These are phyloP conservation scores for Hylaea fasciaria DNA, from an alignment of 2,888 invertebrate species.

Conservation along the genomic window DNA sequence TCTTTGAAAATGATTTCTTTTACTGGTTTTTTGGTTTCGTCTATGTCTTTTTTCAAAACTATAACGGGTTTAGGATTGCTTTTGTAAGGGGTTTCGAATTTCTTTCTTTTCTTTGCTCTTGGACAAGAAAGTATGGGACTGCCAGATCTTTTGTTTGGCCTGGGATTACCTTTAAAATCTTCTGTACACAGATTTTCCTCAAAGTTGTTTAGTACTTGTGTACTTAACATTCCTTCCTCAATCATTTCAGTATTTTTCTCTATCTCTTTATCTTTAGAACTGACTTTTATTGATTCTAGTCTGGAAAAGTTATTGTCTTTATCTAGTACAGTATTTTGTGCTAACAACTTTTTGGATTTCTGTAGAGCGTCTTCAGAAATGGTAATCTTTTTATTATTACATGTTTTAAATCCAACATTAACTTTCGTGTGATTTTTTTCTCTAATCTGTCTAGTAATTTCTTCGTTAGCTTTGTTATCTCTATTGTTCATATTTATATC, in stretches of 20 bases:
- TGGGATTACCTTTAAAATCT: slow-evolving; percentile 61
- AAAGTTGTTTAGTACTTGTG: slow-evolving; percentile 72
- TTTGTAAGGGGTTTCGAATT: slow-evolving; percentile 67
- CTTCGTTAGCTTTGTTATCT: background rate
- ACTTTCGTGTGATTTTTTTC: background rate
- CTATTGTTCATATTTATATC: slow-evolving; percentile 17
- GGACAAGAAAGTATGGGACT: slow-evolving; percentile 76
- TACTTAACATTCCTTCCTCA: slow-evolving; percentile 55
- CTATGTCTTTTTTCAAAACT: slow-evolving; percentile 7
- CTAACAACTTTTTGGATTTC: slow-evolving; percentile 49
- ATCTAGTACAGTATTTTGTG: slow-evolving; percentile 29
- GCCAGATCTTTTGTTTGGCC: slow-evolving; percentile 61
- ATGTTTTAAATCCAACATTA: slow-evolving; percentile 35
- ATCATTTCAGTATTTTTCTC: slow-evolving; percentile 6
- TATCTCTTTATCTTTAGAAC: slow-evolving; percentile 6
- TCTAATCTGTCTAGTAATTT: background rate
- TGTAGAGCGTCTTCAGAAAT: slow-evolving; percentile 44
- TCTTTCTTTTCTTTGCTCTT: slow-evolving; percentile 63
- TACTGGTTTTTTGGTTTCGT: slow-evolving; percentile 6
- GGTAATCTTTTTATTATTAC: slow-evolving; percentile 39
- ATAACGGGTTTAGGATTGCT: slow-evolving; percentile 24
- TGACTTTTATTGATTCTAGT: slow-evolving; percentile 10
- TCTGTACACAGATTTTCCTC: slow-evolving; percentile 67
- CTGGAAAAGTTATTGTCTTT: background rate
- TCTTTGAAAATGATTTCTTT: slow-evolving; percentile 46